Evolutionary conservation across 2,797 vertebrate genomes (phyloP), one percentile per base, ranked within the genome.

Genomic region (Petrocephalus schoutedeni): DNA sequence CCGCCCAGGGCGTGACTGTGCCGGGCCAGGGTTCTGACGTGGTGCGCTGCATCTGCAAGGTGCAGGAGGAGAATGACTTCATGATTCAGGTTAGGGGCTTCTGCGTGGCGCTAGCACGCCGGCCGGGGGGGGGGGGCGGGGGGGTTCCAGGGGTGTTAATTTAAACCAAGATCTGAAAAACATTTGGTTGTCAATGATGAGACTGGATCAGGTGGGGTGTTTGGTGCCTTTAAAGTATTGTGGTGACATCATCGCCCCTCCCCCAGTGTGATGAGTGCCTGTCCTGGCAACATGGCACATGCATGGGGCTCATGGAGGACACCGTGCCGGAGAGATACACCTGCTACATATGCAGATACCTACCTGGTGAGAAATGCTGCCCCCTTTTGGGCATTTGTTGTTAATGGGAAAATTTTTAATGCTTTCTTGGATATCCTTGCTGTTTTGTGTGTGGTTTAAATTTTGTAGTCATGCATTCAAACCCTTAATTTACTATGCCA

Each of bases 21-120:
- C 95, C 95, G 71, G 95, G 93, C 7, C 96, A 95, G 16, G 96
- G 97, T 54, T 96, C 95, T 84, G 98, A 98, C 91, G 95, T 97
- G 67, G 97, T 99, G 89, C 97, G 97, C 57, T 99, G 98, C 91
- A 95, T 99, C 93, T 99, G 98, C 88, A 97, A 98, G 93, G 96
- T 98, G 89, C 97, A 98, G 89, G 98, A 99, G 91, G 98, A 99
- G 94, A 98, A 98, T 89, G 98, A 99, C 93, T 99, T 99, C 93
- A 99, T 99, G 98, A 99, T 99, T 91, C 98, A 99, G 98, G 98
- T 98, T 93, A 87, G 28, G 45, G 8, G 28, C 32, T 54, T 28
- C 19, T 28, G 64, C 2, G 7, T 10, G 45, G 23, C 36, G 4
- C 19, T 4, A n/a, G 71, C 41, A 77, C 71, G 16, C 7, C 2